Evolutionary conservation across 2,113 vertebrate genomes (phyloP).

Genomic region (Melanerpes aurifrons): DNA sequence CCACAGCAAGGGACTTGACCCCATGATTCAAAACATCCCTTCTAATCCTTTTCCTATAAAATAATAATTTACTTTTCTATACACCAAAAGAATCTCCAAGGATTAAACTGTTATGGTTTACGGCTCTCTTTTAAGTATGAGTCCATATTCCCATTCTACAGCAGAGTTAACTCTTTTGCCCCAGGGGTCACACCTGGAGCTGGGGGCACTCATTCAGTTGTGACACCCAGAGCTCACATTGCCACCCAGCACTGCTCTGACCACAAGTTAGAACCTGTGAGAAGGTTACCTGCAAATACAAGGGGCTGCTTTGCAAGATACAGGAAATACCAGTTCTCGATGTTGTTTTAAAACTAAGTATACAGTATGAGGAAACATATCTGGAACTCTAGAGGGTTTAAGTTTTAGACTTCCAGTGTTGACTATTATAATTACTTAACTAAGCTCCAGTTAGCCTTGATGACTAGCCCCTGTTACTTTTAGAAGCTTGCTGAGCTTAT

Average conservation of each 20-base stretch:
- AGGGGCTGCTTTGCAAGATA: background rate
- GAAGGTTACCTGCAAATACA: background rate
- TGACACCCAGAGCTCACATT: background rate
- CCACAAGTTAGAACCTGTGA: background rate
- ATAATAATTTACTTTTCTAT: background rate
- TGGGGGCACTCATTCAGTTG: rapidly evolving
- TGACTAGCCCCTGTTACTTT: background rate
- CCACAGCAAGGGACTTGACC: conserved; percentile 19
- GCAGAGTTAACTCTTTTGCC: background rate
- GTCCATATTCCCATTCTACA: background rate
- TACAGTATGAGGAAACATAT: background rate
- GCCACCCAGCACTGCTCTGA: background rate
- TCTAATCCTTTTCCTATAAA: background rate
- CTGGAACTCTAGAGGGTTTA: background rate
- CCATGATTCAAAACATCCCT: background rate
- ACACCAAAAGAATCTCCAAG: background rate
- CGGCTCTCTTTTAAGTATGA: background rate
- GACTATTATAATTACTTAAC: background rate
- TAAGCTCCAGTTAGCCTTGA: background rate
- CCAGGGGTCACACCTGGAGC: background rate
- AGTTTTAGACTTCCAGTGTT: background rate
- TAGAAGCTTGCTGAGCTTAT: conserved; percentile 17
- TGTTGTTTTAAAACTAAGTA: conserved; percentile 18
- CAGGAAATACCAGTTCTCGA: conserved; percentile 17
- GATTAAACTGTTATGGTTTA: background rate